Evolutionary conservation across 2,888 invertebrate genomes (phyloP).

Genomic region (Noctua comes): DNA sequence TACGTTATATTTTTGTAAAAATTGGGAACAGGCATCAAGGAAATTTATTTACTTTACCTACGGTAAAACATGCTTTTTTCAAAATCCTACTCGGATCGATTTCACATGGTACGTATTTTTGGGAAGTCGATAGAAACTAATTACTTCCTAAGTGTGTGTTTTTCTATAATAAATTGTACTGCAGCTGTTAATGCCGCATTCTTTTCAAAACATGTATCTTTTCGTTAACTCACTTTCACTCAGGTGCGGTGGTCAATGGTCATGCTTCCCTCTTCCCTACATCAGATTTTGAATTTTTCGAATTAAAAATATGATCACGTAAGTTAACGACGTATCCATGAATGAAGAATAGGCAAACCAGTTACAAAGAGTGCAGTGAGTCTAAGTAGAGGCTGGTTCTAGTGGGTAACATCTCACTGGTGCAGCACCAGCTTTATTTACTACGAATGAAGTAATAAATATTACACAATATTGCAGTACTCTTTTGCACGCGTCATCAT

Average conservation of each 20-base stretch:
- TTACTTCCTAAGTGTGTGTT: neutral
- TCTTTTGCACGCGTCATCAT: neutral
- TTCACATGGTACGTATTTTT: neutral
- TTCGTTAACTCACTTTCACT: slow-evolving; percentile 16
- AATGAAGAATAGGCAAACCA: neutral
- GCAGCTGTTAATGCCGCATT: neutral
- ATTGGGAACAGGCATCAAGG: neutral
- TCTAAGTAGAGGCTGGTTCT: neutral
- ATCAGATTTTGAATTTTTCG: neutral
- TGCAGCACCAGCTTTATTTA: slow-evolving; percentile 11
- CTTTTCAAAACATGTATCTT: neutral
- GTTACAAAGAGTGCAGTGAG: neutral
- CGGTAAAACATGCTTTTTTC: neutral
- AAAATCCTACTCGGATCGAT: neutral
- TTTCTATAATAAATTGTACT: neutral
- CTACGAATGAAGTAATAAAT: neutral
- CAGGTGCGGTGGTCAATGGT: neutral
- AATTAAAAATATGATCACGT: neutral
- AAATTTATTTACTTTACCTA: neutral
- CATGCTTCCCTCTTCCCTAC: too few species aligned
- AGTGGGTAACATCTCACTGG: neutral
- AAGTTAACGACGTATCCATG: too few species aligned
- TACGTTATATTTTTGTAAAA: neutral
- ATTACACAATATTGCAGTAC: neutral
- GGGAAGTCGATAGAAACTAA: too few species aligned